Conservation (phyloP, 2,888 invertebrate genomes). For the Tubulanus polymorphus region DNA sequence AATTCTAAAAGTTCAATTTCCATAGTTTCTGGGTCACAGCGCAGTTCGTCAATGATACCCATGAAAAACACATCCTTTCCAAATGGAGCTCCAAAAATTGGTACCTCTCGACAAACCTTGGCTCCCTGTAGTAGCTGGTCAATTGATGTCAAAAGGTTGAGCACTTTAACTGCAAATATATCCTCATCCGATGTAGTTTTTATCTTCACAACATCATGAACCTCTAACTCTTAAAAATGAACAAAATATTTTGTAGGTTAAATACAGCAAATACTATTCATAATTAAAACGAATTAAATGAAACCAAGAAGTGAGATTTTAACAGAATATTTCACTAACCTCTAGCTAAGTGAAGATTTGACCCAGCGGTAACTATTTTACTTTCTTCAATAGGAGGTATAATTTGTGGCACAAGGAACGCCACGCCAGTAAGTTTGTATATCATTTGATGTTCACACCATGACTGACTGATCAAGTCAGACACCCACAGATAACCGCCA, state of each 20-base stretch:
- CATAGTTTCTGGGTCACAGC: constrained; percentile 39
- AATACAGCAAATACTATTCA: too few relatives aligned
- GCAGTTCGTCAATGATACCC: constrained; percentile 45
- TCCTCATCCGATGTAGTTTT: constrained; percentile 39
- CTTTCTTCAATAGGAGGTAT: constrained; percentile 27
- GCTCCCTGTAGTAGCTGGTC: constrained; percentile 28
- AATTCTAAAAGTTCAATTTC: constrained; percentile 36
- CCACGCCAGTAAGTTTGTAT: constrained; percentile 23
- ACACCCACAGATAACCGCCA: constrained; percentile 39
- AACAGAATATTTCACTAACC: too few relatives aligned
- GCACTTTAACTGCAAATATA: constrained; percentile 38
- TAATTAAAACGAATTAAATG: too few relatives aligned
- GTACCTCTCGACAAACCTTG: constrained; percentile 36
- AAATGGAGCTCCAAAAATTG: constrained; percentile 45
- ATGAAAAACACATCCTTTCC: constrained; percentile 34
- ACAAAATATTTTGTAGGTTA: constrained; percentile 8
- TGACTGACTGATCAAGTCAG: constrained; percentile 35
- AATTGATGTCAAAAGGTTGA: constrained; percentile 34
- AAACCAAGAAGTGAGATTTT: neutral
- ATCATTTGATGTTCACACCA: constrained; percentile 48
- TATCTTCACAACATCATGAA: constrained; percentile 35
- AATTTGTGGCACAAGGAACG: constrained; percentile 30
- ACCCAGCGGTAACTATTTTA: constrained; percentile 35
- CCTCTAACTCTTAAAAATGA: constrained; percentile 36
- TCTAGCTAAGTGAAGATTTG: constrained; percentile 38